Conservation (phyloP, 2,797 vertebrate species). For the Gallinago nigripennis region DNA sequence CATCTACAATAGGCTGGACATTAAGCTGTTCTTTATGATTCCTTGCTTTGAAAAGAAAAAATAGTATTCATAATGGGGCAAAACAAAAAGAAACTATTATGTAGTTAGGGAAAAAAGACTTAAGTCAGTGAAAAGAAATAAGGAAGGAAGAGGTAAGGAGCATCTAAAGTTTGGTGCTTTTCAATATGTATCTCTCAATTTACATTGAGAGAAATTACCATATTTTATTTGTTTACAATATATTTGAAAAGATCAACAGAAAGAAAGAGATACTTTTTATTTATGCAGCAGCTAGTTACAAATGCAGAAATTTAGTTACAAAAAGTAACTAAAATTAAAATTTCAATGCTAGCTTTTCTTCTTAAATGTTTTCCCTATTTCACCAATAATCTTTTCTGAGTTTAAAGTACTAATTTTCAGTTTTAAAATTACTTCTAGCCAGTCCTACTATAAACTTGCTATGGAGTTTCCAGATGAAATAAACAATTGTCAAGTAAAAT, state of each 20-base stretch:
- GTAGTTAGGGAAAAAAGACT: background rate
- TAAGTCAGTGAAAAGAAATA: background rate
- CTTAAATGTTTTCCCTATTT: background rate
- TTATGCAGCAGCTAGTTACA: background rate
- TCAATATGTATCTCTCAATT: background rate
- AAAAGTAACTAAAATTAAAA: background rate
- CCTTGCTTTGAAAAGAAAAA: background rate
- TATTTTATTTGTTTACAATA: background rate
- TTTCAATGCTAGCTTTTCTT: background rate
- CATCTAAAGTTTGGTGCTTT: background rate
- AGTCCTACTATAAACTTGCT: background rate
- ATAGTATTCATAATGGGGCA: background rate
- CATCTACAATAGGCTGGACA: background rate
- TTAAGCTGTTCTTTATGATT: background rate
- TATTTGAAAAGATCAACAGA: background rate
- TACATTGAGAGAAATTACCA: background rate
- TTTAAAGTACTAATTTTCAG: background rate
- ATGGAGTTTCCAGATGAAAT: background rate
- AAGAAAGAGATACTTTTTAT: background rate
- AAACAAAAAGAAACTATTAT: background rate
- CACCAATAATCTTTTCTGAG: background rate
- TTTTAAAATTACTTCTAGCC: background rate
- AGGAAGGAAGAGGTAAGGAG: background rate
- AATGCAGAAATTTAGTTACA: background rate
- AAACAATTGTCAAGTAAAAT: background rate